Conservation (phyloP, 2,888 invertebrate genomes). For the Rotaria socialis region DNA sequence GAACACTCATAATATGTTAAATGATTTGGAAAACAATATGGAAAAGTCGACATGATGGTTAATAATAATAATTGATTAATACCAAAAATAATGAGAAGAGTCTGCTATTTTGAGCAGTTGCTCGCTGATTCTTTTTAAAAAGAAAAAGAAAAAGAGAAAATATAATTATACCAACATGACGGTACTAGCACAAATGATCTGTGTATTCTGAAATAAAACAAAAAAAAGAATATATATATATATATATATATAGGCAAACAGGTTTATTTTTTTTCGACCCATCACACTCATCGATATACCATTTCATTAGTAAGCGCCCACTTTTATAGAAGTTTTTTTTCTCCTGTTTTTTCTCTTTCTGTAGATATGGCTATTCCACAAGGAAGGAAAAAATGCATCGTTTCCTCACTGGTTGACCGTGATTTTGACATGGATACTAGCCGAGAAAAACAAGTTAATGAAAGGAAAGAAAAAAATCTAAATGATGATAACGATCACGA, state of each 20-base stretch:
- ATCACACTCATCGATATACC: not conserved
- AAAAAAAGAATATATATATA: no score
- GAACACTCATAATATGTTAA: not conserved
- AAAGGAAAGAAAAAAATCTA: not conserved
- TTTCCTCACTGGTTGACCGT: not conserved
- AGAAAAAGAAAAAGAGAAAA: not conserved
- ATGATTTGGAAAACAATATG: not conserved
- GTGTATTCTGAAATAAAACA: not conserved
- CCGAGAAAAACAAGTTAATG: not conserved
- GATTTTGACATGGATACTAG: not conserved
- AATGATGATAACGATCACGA: not conserved
- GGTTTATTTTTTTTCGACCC: not conserved
- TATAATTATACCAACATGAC: conserved; percentile 23
- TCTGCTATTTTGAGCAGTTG: not conserved
- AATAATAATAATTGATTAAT: not conserved
- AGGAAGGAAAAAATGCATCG: not conserved
- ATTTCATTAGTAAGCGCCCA: not conserved
- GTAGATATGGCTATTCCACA: not conserved
- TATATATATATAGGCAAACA: no score
- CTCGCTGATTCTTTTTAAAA: not conserved
- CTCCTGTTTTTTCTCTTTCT: not conserved
- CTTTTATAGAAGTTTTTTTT: not conserved
- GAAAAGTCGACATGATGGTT: not conserved
- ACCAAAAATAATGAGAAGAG: not conserved
- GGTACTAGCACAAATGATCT: not conserved